Conservation (phyloP, 2,113 vertebrate species). For the Bombycilla garrulus region DNA sequence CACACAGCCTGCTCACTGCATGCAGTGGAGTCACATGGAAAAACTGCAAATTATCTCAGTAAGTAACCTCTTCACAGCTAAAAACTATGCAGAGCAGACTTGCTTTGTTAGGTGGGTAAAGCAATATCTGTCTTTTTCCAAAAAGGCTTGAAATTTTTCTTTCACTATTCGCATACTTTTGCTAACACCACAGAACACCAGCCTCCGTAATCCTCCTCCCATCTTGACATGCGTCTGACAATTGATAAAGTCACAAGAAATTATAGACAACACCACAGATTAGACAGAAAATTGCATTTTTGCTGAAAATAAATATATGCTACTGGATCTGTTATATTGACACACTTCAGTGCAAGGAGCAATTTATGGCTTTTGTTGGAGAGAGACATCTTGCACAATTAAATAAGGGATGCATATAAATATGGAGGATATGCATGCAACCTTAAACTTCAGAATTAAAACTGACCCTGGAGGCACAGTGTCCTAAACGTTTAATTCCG, state of each 20-base stretch:
- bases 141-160: background rate
- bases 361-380: background rate
- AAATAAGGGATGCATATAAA: background rate
- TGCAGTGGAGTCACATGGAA: background rate
- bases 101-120: background rate
- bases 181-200: background rate
- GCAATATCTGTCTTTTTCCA: background rate
- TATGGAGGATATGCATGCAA: too few species aligned
- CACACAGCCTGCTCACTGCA: background rate
- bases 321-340: too few species aligned
- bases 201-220: background rate
- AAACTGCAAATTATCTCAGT: background rate
- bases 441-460: background rate
- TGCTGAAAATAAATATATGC: background rate
- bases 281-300: background rate
- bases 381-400: background rate
- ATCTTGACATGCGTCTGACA: background rate
- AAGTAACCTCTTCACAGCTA: background rate
- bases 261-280: background rate
- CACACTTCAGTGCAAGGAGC: background rate
- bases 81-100: background rate
- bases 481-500: background rate
- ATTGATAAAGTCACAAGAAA: background rate
- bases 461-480: background rate
- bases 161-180: background rate